Evolutionary conservation across 2,797 vertebrate species (phyloP), one percentile per base, ranked within the genome.

Genomic region (Galago senegalensis): DNA sequence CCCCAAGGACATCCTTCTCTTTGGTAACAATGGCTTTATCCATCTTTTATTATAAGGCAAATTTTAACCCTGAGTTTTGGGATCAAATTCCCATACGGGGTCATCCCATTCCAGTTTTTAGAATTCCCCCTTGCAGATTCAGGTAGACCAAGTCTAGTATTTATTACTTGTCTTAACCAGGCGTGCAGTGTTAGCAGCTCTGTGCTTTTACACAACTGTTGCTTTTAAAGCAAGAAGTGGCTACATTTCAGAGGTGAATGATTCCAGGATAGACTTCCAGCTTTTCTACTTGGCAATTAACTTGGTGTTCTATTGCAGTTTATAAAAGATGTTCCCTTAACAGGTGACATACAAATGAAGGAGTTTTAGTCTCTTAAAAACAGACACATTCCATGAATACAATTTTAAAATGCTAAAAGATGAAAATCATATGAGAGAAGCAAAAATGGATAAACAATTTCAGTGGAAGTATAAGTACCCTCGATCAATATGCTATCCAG

Each of bases 231-330:
- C 23, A 69, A 69, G 20, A 79, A 90, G 61, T 27, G 40, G 56
- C 61, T 96, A 85, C 17, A 80, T 95, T 96, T 97, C 89, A 76
- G 89, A 91, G 72, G 34, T 77, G 27, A 72, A 83, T 18, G 83
- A 70, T 87, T 94, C 77, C 7, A 29, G 58, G 37, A 89, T 56
- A 76, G 80, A 92, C 23, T 67, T 69, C 65, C 84, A 72, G 53
- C 21, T 97, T 86, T 94, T 81, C 76, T 85, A 16, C 49, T 53
- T 16, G 49, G 49, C 49, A 75, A 88, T 93, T 93, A 92, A 65
- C 40, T 83, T 76, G 61, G 25, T 49, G 53, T 81, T 96, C 29
- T 82, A 43, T 13, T 86, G 70, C 83, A 23, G 10, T 94, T 75
- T 49, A 56, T 70, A 61, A 75, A 93, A 87, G 16, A 56, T 46